Conservation (phyloP, 2,113 vertebrate genomes). For the Danionella cerebrum region DNA sequence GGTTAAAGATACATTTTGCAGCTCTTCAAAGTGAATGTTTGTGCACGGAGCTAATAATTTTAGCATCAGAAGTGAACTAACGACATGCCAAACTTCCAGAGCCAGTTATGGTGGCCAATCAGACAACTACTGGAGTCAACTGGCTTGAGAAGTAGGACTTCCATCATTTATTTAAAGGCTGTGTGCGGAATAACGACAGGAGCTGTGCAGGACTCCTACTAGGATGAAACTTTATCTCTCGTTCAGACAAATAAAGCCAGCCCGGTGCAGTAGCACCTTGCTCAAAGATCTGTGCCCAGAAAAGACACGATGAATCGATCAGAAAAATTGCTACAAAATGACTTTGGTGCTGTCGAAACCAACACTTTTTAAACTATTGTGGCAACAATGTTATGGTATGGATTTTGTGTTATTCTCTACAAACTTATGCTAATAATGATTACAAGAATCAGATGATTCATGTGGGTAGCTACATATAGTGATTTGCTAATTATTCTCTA, state of each 20-base stretch:
- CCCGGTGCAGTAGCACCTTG: neutral
- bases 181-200: slow-evolving; percentile 13
- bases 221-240: slow-evolving; percentile 28
- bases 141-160: slow-evolving; percentile 37
- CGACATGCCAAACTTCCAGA: neutral
- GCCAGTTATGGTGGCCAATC: neutral
- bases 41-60: neutral
- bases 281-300: too few species aligned
- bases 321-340: too few species aligned
- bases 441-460: too few species aligned
- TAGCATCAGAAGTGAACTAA: neutral
- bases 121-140: slow-evolving; percentile 11
- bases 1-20: too few species aligned
- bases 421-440: too few species aligned
- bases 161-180: slow-evolving; percentile 49
- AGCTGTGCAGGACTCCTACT: slow-evolving; percentile 21
- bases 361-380: too few species aligned
- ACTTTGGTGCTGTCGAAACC: too few species aligned
- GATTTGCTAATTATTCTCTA: too few species aligned
- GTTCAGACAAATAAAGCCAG: slow-evolving; percentile 1
- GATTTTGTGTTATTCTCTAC: too few species aligned
- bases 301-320: too few species aligned
- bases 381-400: too few species aligned
- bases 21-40: neutral
- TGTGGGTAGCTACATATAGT: too few species aligned